A percentile compares a stretch with the other conserved stretches of the same genome.
phyloP scores from a whole-genome alignment of 2,888 invertebrate genomes.

The Drosophila anomelani region DNA sequence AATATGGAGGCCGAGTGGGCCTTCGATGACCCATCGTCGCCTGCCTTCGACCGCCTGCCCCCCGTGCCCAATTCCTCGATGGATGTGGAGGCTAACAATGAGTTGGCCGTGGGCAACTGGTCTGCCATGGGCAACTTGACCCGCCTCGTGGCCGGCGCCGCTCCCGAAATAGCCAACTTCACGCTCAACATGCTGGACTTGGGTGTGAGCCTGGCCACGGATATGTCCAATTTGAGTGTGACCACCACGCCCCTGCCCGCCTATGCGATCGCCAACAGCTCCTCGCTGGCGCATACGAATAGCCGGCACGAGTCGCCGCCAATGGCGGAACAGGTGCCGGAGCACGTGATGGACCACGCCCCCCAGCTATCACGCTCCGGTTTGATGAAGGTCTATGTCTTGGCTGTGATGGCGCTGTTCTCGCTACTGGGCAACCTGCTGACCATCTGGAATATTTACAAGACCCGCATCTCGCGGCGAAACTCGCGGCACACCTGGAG shows the following conservation, averaged over 20 bases:
- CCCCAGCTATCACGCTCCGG: constrained; percentile 88
- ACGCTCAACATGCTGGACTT: constrained; percentile 64
- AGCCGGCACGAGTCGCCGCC: constrained; percentile 53
- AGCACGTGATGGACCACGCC: constrained; percentile 86
- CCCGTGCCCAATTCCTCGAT: constrained; percentile 6
- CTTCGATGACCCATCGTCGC: constrained; percentile 16
- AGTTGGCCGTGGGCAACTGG: constrained; percentile 51
- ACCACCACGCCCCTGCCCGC: constrained; percentile 32
- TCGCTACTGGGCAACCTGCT: constrained; percentile 91
- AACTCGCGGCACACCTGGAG: constrained; percentile 88
- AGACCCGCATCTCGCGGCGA: constrained; percentile 87
- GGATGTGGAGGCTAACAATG: constrained; percentile 33
- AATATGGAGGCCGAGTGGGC: constrained; percentile 20
- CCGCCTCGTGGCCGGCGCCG: constrained; percentile 53
- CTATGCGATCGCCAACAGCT: constrained; percentile 55
- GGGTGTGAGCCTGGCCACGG: constrained; percentile 51
- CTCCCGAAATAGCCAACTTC: constrained; percentile 67
- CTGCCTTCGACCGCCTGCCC: constrained; percentile 23
- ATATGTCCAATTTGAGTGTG: constrained; percentile 21
- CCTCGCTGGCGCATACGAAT: constrained; percentile 55
- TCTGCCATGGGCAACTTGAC: constrained; percentile 56
- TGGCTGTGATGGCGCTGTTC: constrained; percentile 89
- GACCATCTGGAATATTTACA: constrained; percentile 91
- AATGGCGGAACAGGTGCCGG: constrained; percentile 64
- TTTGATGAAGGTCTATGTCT: constrained; percentile 88